Percentiles rank a stretch among this genome's conserved stretches.
These are phyloP conservation scores for Aplysia californica DNA, from an alignment of 1,140 invertebrate genomes.

Conservation along the genomic window DNA sequence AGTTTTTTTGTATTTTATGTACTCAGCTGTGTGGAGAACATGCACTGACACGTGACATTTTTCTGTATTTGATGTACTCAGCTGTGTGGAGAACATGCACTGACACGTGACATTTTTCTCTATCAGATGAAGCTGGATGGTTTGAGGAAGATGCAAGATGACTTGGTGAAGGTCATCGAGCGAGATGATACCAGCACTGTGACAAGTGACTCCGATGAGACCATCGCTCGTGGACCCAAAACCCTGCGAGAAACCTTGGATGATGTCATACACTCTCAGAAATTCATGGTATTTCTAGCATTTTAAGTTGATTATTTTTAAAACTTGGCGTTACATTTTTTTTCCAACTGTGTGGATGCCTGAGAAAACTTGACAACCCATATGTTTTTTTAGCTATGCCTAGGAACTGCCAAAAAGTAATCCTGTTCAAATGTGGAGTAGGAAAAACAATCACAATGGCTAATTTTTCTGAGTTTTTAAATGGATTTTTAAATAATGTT, in stretches of 20 bases:
- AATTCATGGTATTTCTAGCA: conserved; percentile 56
- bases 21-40: too few species aligned
- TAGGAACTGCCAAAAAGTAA: too few species aligned
- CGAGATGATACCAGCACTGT: conserved; percentile 63
- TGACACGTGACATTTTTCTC: neutral
- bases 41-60: too few species aligned
- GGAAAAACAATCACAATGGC: too few species aligned
- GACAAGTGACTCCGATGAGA: conserved; percentile 56
- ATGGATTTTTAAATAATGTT: neutral
- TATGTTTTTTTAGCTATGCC: too few species aligned
- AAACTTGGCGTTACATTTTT: neutral
- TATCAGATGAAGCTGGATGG: conserved; percentile 51
- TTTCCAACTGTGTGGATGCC: neutral
- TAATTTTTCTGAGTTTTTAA: too few species aligned
- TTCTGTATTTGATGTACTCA: too few species aligned
- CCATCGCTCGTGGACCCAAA: conserved; percentile 41
- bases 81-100: neutral
- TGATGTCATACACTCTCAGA: conserved; percentile 57
- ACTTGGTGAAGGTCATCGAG: conserved; percentile 65
- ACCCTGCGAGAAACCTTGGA: conserved; percentile 51
- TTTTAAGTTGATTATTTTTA: neutral
- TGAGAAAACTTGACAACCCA: too few species aligned
- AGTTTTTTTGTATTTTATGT: too few species aligned
- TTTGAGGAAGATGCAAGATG: conserved; percentile 62
- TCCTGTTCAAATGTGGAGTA: too few species aligned